These are phyloP conservation scores for Gymnobelideus leadbeateri DNA, from an alignment of 2,113 vertebrate genomes.

Conservation along the genomic window DNA sequence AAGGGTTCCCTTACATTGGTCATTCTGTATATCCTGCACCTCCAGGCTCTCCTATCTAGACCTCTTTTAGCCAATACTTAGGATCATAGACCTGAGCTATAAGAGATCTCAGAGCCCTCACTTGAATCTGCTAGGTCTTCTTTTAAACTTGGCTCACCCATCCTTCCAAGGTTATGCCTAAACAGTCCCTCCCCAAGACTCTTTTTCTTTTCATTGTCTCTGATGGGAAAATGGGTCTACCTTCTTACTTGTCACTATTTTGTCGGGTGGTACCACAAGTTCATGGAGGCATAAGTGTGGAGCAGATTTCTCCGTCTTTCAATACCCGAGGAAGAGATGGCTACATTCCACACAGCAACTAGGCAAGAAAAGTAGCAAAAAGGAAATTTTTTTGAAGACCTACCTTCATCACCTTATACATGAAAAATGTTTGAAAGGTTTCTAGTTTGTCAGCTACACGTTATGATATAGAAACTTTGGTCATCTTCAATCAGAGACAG, in stretches of 20 bases:
- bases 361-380: not conserved
- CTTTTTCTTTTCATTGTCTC: conserved; percentile 43
- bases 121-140: not conserved
- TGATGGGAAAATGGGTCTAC: conserved; percentile 48
- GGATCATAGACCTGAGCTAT: not conserved
- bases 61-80: not conserved
- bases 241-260: conserved; percentile 49
- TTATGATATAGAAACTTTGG: not conserved
- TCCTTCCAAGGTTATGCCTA: conserved; percentile 31
- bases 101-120: not conserved
- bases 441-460: conserved; percentile 41
- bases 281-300: conserved; percentile 57
- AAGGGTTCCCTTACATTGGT: not conserved
- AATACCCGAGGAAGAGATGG: not conserved
- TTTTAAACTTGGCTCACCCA: not conserved
- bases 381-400: not conserved
- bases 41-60: not conserved
- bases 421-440: conserved; percentile 68
- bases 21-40: not conserved
- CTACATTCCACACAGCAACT: conserved; percentile 34
- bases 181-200: conserved; percentile 33
- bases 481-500: conserved; percentile 36
- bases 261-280: conserved; percentile 46
- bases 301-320: conserved; percentile 1
- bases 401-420: conserved; percentile 30